phyloP scores from a whole-genome alignment of 2,888 invertebrate species.

The Lathronympha strigana region DNA sequence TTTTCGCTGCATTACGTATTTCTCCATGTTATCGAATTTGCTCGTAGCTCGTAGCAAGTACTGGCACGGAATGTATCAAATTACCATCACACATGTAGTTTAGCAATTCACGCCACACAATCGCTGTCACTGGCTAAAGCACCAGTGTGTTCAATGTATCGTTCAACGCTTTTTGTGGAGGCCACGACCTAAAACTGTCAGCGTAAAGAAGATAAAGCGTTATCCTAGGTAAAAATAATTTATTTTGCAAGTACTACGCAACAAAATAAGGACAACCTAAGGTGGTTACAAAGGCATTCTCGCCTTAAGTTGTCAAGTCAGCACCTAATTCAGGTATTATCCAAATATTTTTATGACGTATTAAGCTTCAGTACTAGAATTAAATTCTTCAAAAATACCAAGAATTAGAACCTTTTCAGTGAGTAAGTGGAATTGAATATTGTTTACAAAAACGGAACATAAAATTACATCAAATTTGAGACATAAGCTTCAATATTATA shows the following conservation, averaged over 20 bases:
- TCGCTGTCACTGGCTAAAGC: background rate
- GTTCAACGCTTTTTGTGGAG: slow-evolving; percentile 3
- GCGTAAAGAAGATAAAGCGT: slow-evolving; percentile 27
- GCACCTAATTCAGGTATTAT: background rate
- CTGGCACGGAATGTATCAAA: no score
- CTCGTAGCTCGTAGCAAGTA: no score
- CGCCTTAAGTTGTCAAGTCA: background rate
- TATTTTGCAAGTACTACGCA: slow-evolving; percentile 27
- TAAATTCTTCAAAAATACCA: no score
- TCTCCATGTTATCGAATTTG: no score
- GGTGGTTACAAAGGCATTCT: slow-evolving; percentile 1
- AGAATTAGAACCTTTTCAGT: no score
- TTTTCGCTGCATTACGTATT: no score
- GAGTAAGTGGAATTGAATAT: no score
- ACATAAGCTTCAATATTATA: no score
- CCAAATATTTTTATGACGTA: background rate
- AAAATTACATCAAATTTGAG: no score
- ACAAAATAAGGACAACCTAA: background rate
- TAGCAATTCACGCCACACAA: background rate
- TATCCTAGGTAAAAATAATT: slow-evolving; percentile 21
- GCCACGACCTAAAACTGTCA: slow-evolving; percentile 22
- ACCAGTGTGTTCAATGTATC: slow-evolving; percentile 4
- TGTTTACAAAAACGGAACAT: no score
- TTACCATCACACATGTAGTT: background rate
- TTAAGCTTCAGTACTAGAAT: background rate